Evolutionary conservation across 2,113 vertebrate species (phyloP), one percentile per base, ranked within the genome.

Genomic region (Istiophorus platypterus): DNA sequence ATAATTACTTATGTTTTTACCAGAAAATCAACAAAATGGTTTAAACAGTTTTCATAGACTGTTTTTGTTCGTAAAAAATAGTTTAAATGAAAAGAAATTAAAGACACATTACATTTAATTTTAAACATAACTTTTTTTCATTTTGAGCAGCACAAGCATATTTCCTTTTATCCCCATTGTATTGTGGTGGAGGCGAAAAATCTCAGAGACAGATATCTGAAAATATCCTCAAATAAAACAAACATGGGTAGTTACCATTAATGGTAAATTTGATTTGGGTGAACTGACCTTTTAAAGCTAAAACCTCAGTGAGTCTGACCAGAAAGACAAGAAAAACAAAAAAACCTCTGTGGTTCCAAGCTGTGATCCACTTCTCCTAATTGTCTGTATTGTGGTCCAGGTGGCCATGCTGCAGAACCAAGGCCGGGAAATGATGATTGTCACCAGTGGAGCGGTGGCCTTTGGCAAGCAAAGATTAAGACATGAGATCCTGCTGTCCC

Each of bases 381-480:
- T 73, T 74, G 56, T 20, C 18, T 69, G 5, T 74, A 0, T 77
- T 78, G 72, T 70, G 49, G 20, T 72, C 42, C 80, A 99, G 98
- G 97, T 99, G 78, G 97, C 98, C 1, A 92, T 99, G 95, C 94
- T 99, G 64, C 98, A 99, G 90, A 99, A 97, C 88, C 98, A 99
- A 85, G 98, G 98, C 80, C 95, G 97, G 84, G 98, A 99, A 92
- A 99, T 99, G 98, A 96, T 99, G 96, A 97, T 99, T 37, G 98
- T 99, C 70, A 99, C 98, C 85, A 99, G 98, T 7, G 98, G 98
- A 11, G 98, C 98, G 0, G 98, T 99, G 71, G 98, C 98, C 20
- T 99, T 99, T 26, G 98, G 98, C n/a, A 99, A 97, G 79, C 98
- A 99, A 67, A 95, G 98, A 62, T 91, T 99, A 75, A 96, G 98